phyloP scores from a whole-genome alignment of 30 jellyfish, hydroid and myxozoan species.

The Nemopilema nomurai region DNA sequence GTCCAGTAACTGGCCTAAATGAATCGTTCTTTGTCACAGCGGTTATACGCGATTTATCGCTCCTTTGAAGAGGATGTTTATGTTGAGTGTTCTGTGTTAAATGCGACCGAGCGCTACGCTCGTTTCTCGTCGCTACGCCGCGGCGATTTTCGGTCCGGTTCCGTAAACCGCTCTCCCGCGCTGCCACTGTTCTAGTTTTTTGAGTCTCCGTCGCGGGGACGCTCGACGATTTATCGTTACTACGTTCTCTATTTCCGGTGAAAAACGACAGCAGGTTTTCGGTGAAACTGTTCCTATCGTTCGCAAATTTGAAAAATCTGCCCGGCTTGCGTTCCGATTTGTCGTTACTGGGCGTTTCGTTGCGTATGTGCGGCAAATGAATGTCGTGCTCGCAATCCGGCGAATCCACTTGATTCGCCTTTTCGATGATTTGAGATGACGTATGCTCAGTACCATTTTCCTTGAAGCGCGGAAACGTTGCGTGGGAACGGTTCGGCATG shows the following conservation, averaged over 20 bases:
- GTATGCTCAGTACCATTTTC: conserved; percentile 18
- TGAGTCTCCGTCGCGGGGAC: background rate
- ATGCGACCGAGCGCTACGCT: background rate
- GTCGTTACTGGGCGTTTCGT: conserved; percentile 27
- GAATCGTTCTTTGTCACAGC: conserved; percentile 43
- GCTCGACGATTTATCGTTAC: conserved; percentile 10
- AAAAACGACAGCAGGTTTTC: conserved; percentile 59
- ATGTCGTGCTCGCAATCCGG: conserved; percentile 15
- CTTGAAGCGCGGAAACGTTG: conserved; percentile 21
- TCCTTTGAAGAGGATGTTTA: conserved; percentile 34
- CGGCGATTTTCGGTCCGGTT: background rate
- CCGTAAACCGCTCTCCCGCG: background rate
- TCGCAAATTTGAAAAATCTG: conserved; percentile 37
- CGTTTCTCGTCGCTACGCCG: background rate
- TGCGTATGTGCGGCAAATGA: conserved; percentile 54
- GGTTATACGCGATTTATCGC: conserved; percentile 22
- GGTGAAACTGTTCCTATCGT: conserved; percentile 56
- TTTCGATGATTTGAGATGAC: conserved; percentile 14
- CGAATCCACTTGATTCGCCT: background rate
- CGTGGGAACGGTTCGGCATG: conserved; percentile 36
- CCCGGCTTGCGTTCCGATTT: conserved; percentile 36
- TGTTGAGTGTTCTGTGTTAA: conserved; percentile 18
- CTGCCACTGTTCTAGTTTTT: background rate
- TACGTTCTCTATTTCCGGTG: conserved; percentile 54
- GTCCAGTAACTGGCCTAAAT: conserved; percentile 61